Evolutionary conservation across 1,140 invertebrate genomes (phyloP), one percentile per base, ranked within the genome.

Genomic region (Drosophila sturtevanti): DNA sequence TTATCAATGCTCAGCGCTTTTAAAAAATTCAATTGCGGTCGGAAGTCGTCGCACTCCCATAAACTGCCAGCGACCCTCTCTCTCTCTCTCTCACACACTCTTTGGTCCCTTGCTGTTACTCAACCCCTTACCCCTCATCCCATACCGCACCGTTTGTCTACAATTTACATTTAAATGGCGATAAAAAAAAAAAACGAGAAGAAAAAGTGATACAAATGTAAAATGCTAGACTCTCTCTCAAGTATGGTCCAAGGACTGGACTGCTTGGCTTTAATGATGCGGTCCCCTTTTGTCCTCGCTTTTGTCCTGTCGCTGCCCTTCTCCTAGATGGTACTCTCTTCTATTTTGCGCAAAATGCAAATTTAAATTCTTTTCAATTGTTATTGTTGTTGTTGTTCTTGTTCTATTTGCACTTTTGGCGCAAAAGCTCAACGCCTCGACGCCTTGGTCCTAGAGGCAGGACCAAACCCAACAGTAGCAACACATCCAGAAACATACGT

Each of bases 361-460:
- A 87, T 87, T 87, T 87, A 87, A 87, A 87, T 89, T 87, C 84
- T 89, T 89, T 89, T 81, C 85, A 87, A 87, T 89, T 87, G 84
- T 87, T 87, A 87, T 89, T 87, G 85, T 89, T 86, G 38, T 24
- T 62, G 60, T 51, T 48, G 61, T 63, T 63, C 76, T 68, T 89
- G 84, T 89, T 89, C 77, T 89, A 87, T 87, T 87, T 87, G 84
- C 84, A 87, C 79, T 89, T 31, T 87, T 77, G 84, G 79, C 81
- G 85, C 82, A 89, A 84, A 68, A 68, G 71, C 76, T 77, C 84
- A 68, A 82, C 82, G 79, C 75, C 81, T 85, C 16, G 59, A 21
- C 41, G 41, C 41, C 41, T 74, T 68, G 65, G 66, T 63, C 63
- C 56, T 68, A 72, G 58, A 44, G 27, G 27, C 27, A 31, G 41